These are phyloP conservation scores for Anarrhichthys ocellatus DNA, from an alignment of 2,113 vertebrate genomes.

Conservation along the genomic window DNA sequence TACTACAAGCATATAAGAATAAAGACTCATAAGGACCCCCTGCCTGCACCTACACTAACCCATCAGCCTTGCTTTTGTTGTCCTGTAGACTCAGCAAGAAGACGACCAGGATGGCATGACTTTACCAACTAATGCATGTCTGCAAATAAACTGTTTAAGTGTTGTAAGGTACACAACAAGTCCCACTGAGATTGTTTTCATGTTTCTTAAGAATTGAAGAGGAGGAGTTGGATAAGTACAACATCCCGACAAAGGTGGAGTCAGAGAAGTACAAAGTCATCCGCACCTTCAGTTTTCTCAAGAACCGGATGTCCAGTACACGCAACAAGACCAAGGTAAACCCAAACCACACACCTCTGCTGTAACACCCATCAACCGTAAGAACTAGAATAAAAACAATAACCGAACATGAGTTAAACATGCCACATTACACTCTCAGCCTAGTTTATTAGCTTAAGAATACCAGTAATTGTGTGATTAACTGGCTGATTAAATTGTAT, in stretches of 20 bases:
- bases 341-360: background rate
- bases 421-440: background rate
- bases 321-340: slow-evolving; percentile 90
- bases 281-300: slow-evolving; percentile 95
- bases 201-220: slow-evolving; percentile 87
- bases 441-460: background rate
- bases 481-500: background rate
- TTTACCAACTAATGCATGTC: background rate
- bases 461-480: background rate
- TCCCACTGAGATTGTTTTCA: background rate
- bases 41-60: background rate
- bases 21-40: background rate
- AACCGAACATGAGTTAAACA: background rate
- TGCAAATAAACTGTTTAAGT: background rate
- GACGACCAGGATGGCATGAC: background rate
- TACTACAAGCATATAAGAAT: background rate
- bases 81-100: slow-evolving; percentile 1
- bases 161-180: background rate
- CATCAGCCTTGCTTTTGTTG: background rate
- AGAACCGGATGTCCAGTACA: slow-evolving; percentile 95
- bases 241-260: slow-evolving; percentile 88
- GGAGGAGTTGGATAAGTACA: slow-evolving; percentile 91
- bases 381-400: too few relatives aligned
- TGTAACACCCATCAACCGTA: background rate
- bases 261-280: slow-evolving; percentile 96